These are phyloP conservation scores for Polymixis flavicincta DNA, from an alignment of 2,888 invertebrate genomes.

Conservation along the genomic window DNA sequence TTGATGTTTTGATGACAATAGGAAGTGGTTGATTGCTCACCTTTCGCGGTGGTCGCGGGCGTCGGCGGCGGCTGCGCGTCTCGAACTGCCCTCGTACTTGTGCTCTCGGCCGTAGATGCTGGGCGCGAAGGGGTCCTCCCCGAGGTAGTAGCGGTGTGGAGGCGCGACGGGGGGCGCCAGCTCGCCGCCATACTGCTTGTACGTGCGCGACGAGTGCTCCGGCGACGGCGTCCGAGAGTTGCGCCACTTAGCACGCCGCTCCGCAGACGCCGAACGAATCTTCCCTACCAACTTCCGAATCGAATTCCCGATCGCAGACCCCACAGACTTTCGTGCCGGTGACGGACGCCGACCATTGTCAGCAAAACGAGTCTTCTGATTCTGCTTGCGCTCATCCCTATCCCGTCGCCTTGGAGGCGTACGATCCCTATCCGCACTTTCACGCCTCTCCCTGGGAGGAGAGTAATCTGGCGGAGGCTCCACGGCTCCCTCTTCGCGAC, in stretches of 20 bases:
- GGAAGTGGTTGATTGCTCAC: constrained; percentile 76
- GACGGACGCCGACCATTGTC: constrained; percentile 84
- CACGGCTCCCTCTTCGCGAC: constrained; percentile 87
- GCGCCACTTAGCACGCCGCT: constrained; percentile 92
- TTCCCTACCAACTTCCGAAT: constrained; percentile 95
- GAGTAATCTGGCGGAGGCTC: constrained; percentile 94
- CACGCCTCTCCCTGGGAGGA: constrained; percentile 90
- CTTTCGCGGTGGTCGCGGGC: constrained; percentile 87
- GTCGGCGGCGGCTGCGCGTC: constrained; percentile 84
- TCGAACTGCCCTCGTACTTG: constrained; percentile 93
- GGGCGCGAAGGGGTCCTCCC: constrained; percentile 96
- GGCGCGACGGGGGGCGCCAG: constrained; percentile 89
- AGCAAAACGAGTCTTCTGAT: constrained; percentile 94
- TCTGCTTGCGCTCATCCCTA: constrained; percentile 90
- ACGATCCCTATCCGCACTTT: constrained; percentile 84
- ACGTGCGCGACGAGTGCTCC: constrained; percentile 88
- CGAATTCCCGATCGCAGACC: constrained; percentile 94
- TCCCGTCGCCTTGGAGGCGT: constrained; percentile 88
- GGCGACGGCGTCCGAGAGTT: constrained; percentile 92
- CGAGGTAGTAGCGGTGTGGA: constrained; percentile 95
- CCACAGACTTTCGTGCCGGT: constrained; percentile 88
- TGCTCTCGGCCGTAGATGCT: constrained; percentile 96
- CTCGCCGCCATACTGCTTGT: constrained; percentile 88
- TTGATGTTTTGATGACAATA: constrained; percentile 47
- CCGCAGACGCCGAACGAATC: constrained; percentile 93